Evolutionary conservation across 2,797 vertebrate species (phyloP), one percentile per base, ranked within the genome.

Genomic region (Sebastolobus altivelis): DNA sequence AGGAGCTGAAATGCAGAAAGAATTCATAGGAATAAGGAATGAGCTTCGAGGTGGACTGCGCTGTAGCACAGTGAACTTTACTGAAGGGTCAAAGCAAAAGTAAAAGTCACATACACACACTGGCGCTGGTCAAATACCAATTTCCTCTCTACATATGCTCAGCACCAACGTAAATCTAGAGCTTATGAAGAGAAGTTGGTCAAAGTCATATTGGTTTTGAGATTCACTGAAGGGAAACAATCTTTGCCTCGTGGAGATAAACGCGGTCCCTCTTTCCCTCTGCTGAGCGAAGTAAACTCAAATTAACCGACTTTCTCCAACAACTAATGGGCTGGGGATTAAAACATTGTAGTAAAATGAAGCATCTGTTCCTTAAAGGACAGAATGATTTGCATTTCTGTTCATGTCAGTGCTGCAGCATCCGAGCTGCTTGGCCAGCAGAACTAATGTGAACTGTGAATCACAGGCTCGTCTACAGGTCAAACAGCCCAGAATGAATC

Each of bases 371-470:
- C 65, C 77, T 81, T 58, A 65, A 84, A 58, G 37, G 63, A 65
- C 65, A 60, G 46, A 85, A 70, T 75, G 69, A 83, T 79, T 49
- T 52, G 63, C 63, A 14, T 25, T 60, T 55, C 72, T 73, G 85
- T 79, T 77, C 69, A 55, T 46, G 75, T 80, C 73, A 29, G 69
- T 2, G 68, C 77, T 10, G 76, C 77, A 52, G 87, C 78, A 25
- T 54, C 40, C 1, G 40, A 46, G 68, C 82, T 72, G 84, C 86
- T 80, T 62, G 86, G 82, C 69, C 84, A 75, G 88, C 85, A 81
- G 89, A 90, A 86, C 77, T 86, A 90, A 93, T 86, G 33, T 84
- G 83, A 80, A 82, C 65, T 61, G 81, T 91, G 91, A 92, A 80
- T 93, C 90, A 93, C 11, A 2, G 67, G 67, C 88, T 89, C 84